These are phyloP conservation scores for Drosophila sucinea DNA, from an alignment of 1,140 invertebrate species.

Conservation along the genomic window DNA sequence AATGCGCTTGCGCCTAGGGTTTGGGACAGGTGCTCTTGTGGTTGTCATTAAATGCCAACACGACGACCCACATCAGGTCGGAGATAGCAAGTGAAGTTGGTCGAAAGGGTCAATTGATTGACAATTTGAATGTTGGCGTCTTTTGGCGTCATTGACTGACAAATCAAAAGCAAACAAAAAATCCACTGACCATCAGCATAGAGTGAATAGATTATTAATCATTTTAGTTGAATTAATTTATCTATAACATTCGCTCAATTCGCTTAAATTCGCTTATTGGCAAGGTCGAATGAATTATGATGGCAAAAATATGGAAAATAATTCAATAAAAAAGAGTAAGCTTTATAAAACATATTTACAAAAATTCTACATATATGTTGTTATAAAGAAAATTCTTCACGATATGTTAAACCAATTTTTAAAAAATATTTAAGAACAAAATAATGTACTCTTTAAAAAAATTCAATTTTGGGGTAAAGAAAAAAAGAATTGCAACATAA, in stretches of 20 bases:
- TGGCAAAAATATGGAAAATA: not conserved
- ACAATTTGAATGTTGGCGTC: constrained; percentile 36
- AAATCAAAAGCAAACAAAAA: constrained; percentile 14
- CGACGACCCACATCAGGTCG: constrained; percentile 31
- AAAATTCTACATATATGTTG: too few relatives aligned
- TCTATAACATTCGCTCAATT: not conserved
- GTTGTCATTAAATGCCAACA: constrained; percentile 56
- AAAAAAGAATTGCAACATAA: too few relatives aligned
- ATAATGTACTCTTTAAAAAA: too few relatives aligned
- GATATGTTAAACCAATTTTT: too few relatives aligned
- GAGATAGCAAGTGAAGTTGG: constrained; percentile 2
- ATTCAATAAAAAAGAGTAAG: not conserved
- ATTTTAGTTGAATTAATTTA: constrained; percentile 21
- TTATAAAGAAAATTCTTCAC: too few relatives aligned
- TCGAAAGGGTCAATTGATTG: constrained; percentile 52
- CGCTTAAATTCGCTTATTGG: not conserved
- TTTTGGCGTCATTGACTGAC: constrained; percentile 22
- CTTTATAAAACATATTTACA: too few relatives aligned
- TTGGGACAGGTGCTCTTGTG: constrained; percentile 28
- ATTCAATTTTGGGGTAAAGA: too few relatives aligned
- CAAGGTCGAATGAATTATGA: not conserved
- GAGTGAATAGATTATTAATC: constrained; percentile 38
- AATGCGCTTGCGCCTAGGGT: constrained; percentile 58
- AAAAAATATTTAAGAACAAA: too few relatives aligned
- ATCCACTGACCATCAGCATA: not conserved